Evolutionary conservation across 2,888 invertebrate genomes (phyloP), one percentile per base, ranked within the genome.

Genomic region (Lacanobia oleracea): DNA sequence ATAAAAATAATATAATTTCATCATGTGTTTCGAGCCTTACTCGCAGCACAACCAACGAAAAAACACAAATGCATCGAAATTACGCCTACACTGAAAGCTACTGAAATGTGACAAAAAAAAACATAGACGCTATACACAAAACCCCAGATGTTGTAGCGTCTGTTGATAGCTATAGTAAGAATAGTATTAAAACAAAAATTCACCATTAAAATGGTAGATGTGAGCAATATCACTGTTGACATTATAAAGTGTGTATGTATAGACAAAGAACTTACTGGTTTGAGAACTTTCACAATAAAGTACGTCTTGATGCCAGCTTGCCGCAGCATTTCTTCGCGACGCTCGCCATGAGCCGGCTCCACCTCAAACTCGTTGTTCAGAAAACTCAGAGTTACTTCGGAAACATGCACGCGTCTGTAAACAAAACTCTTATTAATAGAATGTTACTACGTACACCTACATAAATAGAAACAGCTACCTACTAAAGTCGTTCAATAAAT

Each of bases 311-410:
- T 97, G 75, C 98, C 98, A 8, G 99, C 98, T 91, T 98, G 98
- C 63, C 98, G 97, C 70, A 99, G 95, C 87, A 98, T 97, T 93
- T 99, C 99, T 91, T 99, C 99, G n/a, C 99, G 97, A 81, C 98
- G 97, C 91, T 99, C 99, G 0, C 99, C 99, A 90, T 97, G 97
- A 0, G 98, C 99, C 5, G 98, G 98, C 91, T 99, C 99, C 84
- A 99, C 98, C 94, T 99, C 99, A 91, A 99, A 99, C 93, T 99
- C 98, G 51, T 98, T 98, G 90, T 97, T 98, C 83, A 99, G 96
- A 93, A 98, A 99, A 87, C 98, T 97, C 88, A 98, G 96, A 2
- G 99, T 99, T 88, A 98, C 98, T 91, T 99, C 98, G 50, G 99
- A 99, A 87, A 99, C 98, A 94, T 99, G 99, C 33, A 99, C 99